Base-by-base conservation (phyloP, 2,113 vertebrate species). In the Theristicus caerulescens region DNA sequence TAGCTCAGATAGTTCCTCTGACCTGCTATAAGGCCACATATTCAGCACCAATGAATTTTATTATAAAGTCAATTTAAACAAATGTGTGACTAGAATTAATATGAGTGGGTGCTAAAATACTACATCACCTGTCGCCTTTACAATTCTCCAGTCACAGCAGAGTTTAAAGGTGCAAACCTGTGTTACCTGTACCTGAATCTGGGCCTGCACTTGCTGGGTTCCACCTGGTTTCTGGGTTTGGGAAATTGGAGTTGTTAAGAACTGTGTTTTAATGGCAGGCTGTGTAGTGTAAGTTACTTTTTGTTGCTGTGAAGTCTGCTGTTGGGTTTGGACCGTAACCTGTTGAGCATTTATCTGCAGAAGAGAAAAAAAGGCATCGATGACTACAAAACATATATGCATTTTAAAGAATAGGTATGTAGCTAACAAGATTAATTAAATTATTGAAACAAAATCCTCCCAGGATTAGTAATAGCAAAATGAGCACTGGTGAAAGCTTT, bases 241-340 rank as follows among this genome's bases (percentile, higher is more conserved):
- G 67, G 98, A 92, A 82, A 99, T 98, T 20, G 99, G 98, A 9
- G 99, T 98, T 40, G 99, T 98, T 47, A 99, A 98, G 94, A 99
- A 99, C 97, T 99, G 99, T 40, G 99, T 98, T 97, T 99, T 99
- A 93, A 99, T 99, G 88, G 98, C 98, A 4, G 98, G 98, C 91
- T 99, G 99, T 32, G 99, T 95, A 58, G 99, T 94, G 1, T 99
- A 99, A 86, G 99, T 98, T 70, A 99, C 98, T 97, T 99, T 99
- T 98, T 99, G 99, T 91, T 98, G 98, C 95, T 99, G 99, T 36
- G 98, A 97, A 1, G 98, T 93, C 88, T 97, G 95, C 82, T 99
- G 99, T 8, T 98, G 98, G 16, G 99, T 95, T 97, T 99, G 99
- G 65, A 99, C 98, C 0, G 99, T 98, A 16, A 99, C 98, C 95